phyloP scores from a whole-genome alignment of 2,797 vertebrate genomes.

The Galagoides demidoff region DNA sequence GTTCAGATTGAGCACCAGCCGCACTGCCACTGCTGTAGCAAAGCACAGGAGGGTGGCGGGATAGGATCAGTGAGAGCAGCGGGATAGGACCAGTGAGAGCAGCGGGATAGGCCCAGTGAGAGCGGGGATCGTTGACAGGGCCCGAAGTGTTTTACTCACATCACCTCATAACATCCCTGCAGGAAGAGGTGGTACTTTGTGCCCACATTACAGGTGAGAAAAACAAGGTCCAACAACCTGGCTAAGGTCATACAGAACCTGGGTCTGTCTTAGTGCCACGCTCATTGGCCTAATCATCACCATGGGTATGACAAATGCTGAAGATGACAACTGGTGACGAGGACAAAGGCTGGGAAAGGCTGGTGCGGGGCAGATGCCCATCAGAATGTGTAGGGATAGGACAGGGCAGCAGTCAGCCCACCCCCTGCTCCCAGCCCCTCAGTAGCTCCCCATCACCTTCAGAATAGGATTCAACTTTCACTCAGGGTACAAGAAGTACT shows the following conservation, averaged over 20 bases:
- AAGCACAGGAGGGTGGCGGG: rapidly evolving
- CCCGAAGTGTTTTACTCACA: background rate
- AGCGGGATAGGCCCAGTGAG: too few species aligned
- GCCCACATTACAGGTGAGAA: too few species aligned
- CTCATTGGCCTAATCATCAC: background rate
- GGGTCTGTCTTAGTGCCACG: background rate
- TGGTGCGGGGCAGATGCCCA: background rate
- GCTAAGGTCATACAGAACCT: rapidly evolving
- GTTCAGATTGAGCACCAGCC: background rate
- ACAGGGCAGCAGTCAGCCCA: background rate
- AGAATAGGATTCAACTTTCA: too few species aligned
- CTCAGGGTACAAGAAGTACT: background rate
- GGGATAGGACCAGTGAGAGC: too few species aligned
- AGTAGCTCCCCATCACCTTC: background rate
- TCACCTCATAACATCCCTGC: background rate
- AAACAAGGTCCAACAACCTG: background rate
- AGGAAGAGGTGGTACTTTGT: background rate
- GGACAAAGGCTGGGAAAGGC: background rate
- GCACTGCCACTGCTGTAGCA: rapidly evolving
- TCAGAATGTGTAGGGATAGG: too few species aligned
- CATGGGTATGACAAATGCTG: too few species aligned
- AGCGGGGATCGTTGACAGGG: background rate
- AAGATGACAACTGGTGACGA: background rate
- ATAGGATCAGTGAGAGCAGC: background rate
- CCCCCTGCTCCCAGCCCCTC: background rate